Evolutionary conservation across 1,140 invertebrate genomes (phyloP), one percentile per base, ranked within the genome.

Genomic region (Drosophila jambulina): DNA sequence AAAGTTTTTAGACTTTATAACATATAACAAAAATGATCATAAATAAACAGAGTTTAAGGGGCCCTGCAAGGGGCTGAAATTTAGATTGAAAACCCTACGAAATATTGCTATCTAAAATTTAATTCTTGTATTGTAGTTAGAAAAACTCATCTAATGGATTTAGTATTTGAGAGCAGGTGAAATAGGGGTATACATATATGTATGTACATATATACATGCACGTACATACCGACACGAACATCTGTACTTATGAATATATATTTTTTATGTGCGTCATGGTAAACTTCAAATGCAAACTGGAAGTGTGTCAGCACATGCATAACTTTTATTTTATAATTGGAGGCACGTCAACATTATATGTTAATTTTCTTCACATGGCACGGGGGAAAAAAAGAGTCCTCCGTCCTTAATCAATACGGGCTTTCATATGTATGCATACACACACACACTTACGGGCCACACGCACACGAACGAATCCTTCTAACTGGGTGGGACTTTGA

Each of bases 401-500:
- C 32, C 38, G 48, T 68, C 32, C 64, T 70, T 53, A 72, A 72
- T 72, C 53, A 72, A 70, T 70, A 71, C 51, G 51, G 29, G 53
- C 36, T 38, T 72, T 58, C 51, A 72, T 49, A 72, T 72, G 60
- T 49, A 78, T 78, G 65, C 65, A 71, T 78, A 78, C 65, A 78
- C 54, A 78, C 38, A 61, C 64, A 63, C 43, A 51, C 46, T 65
- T 46, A 43, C 48, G 27, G 48, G 46, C 67, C 48, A 49, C 48
- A 32, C 48, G 27, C 48, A 51, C 48, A 32, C 64, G 25, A 45
- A 46, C 60, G 36, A 64, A 70, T 68, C 62, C 62, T 62, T 69
- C 64, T 72, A 72, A 72, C 69, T 70, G 75, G 75, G 75, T 78
- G 75, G 75, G 64, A 78, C 75, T 78, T 78, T 78, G 65, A 70